These are phyloP conservation scores for Hypanus sabinus DNA, from an alignment of 2,113 vertebrate species.

Conservation along the genomic window DNA sequence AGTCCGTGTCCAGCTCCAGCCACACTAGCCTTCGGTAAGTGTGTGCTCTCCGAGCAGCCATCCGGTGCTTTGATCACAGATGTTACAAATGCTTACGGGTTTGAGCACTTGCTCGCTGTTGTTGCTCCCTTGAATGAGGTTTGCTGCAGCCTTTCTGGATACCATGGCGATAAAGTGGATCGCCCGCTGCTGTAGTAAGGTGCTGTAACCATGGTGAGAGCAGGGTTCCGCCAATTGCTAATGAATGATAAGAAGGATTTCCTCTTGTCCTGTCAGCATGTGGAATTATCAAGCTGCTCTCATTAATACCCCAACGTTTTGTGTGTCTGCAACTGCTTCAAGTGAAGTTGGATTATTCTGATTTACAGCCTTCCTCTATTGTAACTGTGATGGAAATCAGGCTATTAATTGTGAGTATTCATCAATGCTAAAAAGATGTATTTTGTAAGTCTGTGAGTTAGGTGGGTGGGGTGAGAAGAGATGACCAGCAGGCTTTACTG, in stretches of 20 bases:
- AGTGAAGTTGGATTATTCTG: constrained; percentile 3
- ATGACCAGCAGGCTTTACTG: not conserved
- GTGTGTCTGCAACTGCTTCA: not conserved
- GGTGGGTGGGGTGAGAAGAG: too few species aligned
- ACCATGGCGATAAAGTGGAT: constrained; percentile 22
- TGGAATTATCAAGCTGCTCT: not conserved
- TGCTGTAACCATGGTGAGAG: constrained; percentile 34
- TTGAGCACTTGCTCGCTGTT: not conserved
- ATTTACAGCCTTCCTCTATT: not conserved
- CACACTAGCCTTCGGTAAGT: not conserved
- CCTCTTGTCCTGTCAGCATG: not conserved
- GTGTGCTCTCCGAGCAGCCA: not conserved
- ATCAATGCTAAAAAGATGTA: not conserved
- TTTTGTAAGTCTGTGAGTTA: not conserved
- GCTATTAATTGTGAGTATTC: not conserved
- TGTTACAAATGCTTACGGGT: not conserved
- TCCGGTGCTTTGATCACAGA: not conserved
- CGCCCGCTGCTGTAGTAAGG: constrained; percentile 24
- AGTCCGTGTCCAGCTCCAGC: not conserved
- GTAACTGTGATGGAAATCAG: not conserved
- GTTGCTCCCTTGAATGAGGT: not conserved
- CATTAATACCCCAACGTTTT: not conserved
- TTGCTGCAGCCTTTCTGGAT: not conserved
- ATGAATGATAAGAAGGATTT: not conserved
- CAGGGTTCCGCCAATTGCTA: not conserved